These are phyloP conservation scores for Tenthredo livida DNA, from an alignment of 2,888 invertebrate genomes.

Conservation along the genomic window DNA sequence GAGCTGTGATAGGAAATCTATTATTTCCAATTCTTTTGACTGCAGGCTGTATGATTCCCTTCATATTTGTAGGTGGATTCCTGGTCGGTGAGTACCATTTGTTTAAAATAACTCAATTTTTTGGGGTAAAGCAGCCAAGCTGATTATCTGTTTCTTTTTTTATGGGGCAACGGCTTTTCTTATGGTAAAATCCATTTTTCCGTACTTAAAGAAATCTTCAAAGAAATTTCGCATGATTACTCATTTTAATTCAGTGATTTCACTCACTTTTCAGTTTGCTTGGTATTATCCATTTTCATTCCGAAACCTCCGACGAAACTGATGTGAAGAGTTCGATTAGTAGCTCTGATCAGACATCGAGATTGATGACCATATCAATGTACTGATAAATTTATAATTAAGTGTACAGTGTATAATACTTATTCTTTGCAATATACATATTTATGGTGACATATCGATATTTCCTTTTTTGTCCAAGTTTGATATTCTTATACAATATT, in stretches of 20 bases:
- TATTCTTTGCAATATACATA: background rate
- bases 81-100: conserved; percentile 79
- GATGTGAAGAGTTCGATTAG: background rate
- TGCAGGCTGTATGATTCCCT: conserved; percentile 85
- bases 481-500: background rate
- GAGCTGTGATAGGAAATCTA: conserved; percentile 84
- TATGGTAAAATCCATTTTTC: background rate
- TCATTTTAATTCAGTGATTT: background rate
- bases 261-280: conserved; percentile 2
- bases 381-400: background rate
- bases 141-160: background rate
- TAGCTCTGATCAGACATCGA: background rate
- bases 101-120: background rate
- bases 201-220: too few species aligned
- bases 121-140: background rate
- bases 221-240: background rate
- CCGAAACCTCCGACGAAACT: conserved; percentile 22
- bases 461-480: background rate
- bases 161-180: background rate
- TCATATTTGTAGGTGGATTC: conserved; percentile 82
- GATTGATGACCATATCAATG: conserved; percentile 2
- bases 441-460: background rate
- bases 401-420: background rate
- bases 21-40: conserved; percentile 83
- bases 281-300: conserved; percentile 34